A percentile compares a stretch with the other conserved stretches of the same genome.
Conservation (phyloP, 2,113 vertebrate species). For the Channa argus region DNA sequence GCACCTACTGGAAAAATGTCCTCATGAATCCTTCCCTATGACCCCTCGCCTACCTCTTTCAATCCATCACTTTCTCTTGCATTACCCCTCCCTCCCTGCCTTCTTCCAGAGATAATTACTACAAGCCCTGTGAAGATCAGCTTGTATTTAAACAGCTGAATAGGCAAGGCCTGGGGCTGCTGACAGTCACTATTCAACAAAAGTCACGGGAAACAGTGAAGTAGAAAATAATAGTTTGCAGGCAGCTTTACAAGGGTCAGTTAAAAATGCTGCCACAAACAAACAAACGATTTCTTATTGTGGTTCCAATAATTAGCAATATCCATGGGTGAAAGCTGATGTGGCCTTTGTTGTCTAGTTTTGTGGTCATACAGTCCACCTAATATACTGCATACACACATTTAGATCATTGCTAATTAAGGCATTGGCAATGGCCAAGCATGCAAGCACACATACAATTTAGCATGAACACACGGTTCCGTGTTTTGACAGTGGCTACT, state of each 20-base stretch:
- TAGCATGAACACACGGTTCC: too few relatives aligned
- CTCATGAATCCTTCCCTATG: constrained; percentile 41
- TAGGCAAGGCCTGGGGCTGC: constrained; percentile 70
- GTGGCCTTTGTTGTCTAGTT: constrained; percentile 9
- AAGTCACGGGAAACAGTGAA: constrained; percentile 46
- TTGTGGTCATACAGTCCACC: constrained; percentile 17
- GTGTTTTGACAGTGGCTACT: not conserved
- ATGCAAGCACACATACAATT: too few relatives aligned
- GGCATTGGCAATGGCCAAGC: not conserved
- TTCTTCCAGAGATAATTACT: constrained; percentile 76
- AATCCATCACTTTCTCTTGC: constrained; percentile 45
- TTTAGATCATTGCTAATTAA: not conserved
- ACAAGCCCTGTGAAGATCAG: constrained; percentile 76
- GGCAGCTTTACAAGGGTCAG: constrained; percentile 30
- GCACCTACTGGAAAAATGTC: constrained; percentile 29
- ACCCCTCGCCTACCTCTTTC: constrained; percentile 50
- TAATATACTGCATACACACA: not conserved
- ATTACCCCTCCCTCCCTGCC: constrained; percentile 24
- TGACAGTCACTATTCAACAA: constrained; percentile 68
- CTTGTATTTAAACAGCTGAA: constrained; percentile 82
- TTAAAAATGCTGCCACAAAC: constrained; percentile 19
- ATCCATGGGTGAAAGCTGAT: not conserved
- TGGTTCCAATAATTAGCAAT: constrained; percentile 9
- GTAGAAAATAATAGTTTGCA: constrained; percentile 50
- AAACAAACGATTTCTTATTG: constrained; percentile 5